Conservation (phyloP, 2,888 invertebrate species). For the Bedellia somnulentella region DNA sequence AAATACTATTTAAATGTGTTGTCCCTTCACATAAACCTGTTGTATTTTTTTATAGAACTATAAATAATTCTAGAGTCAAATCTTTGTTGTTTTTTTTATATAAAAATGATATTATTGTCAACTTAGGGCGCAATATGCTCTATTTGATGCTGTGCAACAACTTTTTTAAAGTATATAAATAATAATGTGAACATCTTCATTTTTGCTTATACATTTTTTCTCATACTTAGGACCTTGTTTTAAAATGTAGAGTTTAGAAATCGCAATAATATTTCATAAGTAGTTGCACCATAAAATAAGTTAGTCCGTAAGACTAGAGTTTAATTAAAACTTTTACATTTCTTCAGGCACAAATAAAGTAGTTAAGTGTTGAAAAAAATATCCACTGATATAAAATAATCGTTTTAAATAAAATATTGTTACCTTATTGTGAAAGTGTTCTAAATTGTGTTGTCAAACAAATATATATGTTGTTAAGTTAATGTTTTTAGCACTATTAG, state of each 20-base stretch:
- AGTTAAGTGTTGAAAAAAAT: background rate
- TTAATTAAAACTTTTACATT: background rate
- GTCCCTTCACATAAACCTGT: too few relatives aligned
- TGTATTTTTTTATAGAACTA: too few relatives aligned
- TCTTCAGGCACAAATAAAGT: background rate
- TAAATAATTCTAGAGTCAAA: background rate
- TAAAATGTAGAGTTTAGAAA: conserved; percentile 22
- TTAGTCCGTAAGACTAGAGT: background rate
- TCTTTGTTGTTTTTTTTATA: background rate
- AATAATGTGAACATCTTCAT: background rate
- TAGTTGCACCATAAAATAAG: conserved; percentile 43
- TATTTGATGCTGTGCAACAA: background rate
- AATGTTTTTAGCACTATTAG: too few relatives aligned
- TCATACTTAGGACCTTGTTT: background rate
- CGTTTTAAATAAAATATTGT: background rate
- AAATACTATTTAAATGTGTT: too few relatives aligned
- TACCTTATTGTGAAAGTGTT: background rate
- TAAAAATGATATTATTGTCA: background rate
- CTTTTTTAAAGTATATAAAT: background rate
- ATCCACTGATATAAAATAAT: background rate
- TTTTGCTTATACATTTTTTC: background rate
- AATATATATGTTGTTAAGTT: background rate
- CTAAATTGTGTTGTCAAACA: background rate
- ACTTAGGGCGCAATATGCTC: background rate
- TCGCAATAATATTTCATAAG: conserved; percentile 56